Evolutionary conservation across 2,888 invertebrate species (phyloP), one percentile per base, ranked within the genome.

Genomic region (Acronicta alni): DNA sequence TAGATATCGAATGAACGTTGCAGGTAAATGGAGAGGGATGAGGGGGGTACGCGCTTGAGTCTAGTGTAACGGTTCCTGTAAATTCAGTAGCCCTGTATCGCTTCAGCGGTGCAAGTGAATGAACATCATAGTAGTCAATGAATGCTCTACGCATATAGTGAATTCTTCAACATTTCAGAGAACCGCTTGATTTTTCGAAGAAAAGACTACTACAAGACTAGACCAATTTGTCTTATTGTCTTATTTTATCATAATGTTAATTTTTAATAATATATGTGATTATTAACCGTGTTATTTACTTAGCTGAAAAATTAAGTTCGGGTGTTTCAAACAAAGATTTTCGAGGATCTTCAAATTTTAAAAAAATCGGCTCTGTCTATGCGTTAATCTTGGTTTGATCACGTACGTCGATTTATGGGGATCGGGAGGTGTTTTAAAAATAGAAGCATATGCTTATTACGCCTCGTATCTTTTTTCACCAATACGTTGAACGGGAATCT

Each of bases 31-130:
- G 64, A 23, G 20, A 20, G n/a, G 35, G 1, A 32, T 35, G 47
- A 20, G 43, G 46, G 42, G 32, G 57, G 26, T 41, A 56, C 66
- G 49, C 38, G 41, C 26, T 39, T 37, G 38, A 35, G 72, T 71
- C 72, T 66, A 66, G 72, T 66, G 72, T 71, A 65, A 51, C 57
- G 17, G 49, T 47, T 71, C 72, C 35, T 56, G 66, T 38, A 55
- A 65, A 30, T 71, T 71, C 66, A 65, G 57, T 42, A 51, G 26
- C 38, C 16, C 17, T 55, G 53, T 38, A 47, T 45, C 63, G 53
- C 39, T 32, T 20, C 43, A 37, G 26, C 32, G 35, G 17, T 71
- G 72, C 49, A 66, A 61, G 16, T 38, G 48, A 65, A 49, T 65
- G 45, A 66, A 66, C 48, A 45, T 57, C 49, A 64, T 39, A 35